These are phyloP conservation scores for Matsumyia berberina DNA, from an alignment of 2,888 invertebrate genomes.

Conservation along the genomic window DNA sequence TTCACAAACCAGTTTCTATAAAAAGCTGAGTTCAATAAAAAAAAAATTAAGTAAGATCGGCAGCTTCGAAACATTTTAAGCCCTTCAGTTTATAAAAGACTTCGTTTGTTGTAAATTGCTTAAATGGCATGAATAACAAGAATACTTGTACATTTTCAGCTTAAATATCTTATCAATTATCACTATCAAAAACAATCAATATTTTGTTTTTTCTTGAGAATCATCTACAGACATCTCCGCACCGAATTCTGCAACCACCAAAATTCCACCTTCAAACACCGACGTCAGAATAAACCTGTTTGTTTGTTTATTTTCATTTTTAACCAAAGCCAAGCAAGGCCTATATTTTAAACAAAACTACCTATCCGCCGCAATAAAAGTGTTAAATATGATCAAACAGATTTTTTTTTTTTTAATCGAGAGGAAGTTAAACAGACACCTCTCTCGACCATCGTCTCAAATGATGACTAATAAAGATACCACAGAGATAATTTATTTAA, in stretches of 20 bases:
- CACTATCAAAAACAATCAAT: too few relatives aligned
- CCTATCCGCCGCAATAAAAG: constrained; percentile 4
- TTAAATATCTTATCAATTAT: too few relatives aligned
- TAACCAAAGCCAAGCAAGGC: constrained; percentile 11
- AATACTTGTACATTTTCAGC: too few relatives aligned
- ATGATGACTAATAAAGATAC: constrained; percentile 33
- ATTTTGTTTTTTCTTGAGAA: too few relatives aligned
- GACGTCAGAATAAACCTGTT: constrained; percentile 22
- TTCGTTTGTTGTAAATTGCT: too few relatives aligned
- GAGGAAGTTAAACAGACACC: constrained; percentile 19
- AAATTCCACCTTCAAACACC: neutral
- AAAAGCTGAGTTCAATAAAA: too few relatives aligned
- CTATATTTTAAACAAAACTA: constrained; percentile 17
- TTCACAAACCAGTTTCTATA: too few relatives aligned
- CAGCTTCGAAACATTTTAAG: too few relatives aligned
- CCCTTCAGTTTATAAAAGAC: too few relatives aligned
- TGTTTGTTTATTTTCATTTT: neutral
- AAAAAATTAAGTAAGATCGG: too few relatives aligned
- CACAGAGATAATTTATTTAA: constrained; percentile 39
- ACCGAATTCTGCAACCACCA: neutral
- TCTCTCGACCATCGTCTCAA: constrained; percentile 1
- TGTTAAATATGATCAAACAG: constrained; percentile 9
- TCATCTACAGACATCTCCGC: too few relatives aligned
- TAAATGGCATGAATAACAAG: too few relatives aligned
- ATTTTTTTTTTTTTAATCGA: constrained; percentile 5